Percentiles rank a stretch among this genome's conserved stretches.
These are phyloP conservation scores for Pemphredon lugubris DNA, from an alignment of 2,888 invertebrate genomes.

Conservation along the genomic window DNA sequence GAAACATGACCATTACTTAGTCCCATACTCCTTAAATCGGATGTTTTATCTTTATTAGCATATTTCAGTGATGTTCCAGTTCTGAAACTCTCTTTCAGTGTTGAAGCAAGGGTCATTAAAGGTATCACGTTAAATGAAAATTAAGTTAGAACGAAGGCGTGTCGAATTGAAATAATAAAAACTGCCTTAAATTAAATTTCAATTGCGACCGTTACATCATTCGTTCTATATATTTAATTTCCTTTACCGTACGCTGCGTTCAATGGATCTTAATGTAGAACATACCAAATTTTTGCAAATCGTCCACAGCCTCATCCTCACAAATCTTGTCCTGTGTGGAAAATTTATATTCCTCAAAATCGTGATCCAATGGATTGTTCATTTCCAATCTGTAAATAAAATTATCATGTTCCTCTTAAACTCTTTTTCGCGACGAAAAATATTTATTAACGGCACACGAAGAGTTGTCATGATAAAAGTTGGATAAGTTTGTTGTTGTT, in stretches of 20 bases:
- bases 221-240: conserved; percentile 4
- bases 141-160: not conserved
- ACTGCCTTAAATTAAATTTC: not conserved
- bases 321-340: conserved; percentile 53
- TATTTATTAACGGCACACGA: not conserved
- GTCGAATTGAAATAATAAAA: not conserved
- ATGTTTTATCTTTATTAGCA: not conserved
- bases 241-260: not conserved
- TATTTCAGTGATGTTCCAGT: not conserved
- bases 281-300: conserved; percentile 74
- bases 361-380: conserved; percentile 79
- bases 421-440: not conserved
- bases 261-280: conserved; percentile 31
- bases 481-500: not conserved
- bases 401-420: not conserved
- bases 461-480: not conserved
- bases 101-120: not conserved
- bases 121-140: not conserved
- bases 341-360: conserved; percentile 77
- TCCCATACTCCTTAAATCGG: not conserved
- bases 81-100: not conserved
- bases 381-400: conserved; percentile 77
- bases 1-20: not conserved
- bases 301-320: conserved; percentile 59
- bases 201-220: conserved; percentile 8